Base-by-base conservation (phyloP, 1,140 invertebrate genomes). In the Drosophila tristis region DNA sequence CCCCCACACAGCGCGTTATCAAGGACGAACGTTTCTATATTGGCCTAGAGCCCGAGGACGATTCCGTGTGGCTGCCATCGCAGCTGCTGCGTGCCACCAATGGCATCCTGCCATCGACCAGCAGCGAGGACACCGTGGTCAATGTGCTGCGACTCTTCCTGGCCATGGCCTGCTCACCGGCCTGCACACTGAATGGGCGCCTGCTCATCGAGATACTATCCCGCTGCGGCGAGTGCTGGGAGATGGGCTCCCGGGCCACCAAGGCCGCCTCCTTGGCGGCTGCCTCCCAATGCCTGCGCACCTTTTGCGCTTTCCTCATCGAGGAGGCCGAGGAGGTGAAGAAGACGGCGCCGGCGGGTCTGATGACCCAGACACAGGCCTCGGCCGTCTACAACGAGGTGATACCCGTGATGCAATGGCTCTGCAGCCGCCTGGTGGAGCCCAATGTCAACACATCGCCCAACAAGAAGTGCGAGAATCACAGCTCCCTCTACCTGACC, bases 21-120 rank as follows among this genome's bases (percentile, higher is more conserved):
- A 94, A 97, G 72, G 97, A 98, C 93, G 96, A 98, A 90, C 94
- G 97, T 65, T 98, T 98, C 90, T 97, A 98, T 82, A 95, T 97
- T n/a, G 95, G 96, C 6, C 96, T 97, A 77, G 97, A 98, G 92
- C 96, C 96, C 4, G 97, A 98, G 93, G 96, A 97, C 92, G 97
- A 98, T 92, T 97, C 96, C 1, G 93, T 97, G 42, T 98, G 97
- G 97, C 93, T 98, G 72, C 96, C 97, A 9, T 96, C 97, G 2
- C 97, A 98, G 92, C 93, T 98, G 44, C 93, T 98, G 47, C 95
- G 96, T 45, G 95, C 97, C 9, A 96, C 98, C 57, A 94, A 95
- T 48, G 96, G 96, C 1, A 96, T 98, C 74, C 93, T 95, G 15
- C 93, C 94, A 0, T 94, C 96, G 67, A 95, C 95, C 2, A 96